Percentiles rank a stretch among this genome's conserved stretches.
phyloP scores from a whole-genome alignment of 1,140 invertebrate species.

The Triops longicaudatus region DNA sequence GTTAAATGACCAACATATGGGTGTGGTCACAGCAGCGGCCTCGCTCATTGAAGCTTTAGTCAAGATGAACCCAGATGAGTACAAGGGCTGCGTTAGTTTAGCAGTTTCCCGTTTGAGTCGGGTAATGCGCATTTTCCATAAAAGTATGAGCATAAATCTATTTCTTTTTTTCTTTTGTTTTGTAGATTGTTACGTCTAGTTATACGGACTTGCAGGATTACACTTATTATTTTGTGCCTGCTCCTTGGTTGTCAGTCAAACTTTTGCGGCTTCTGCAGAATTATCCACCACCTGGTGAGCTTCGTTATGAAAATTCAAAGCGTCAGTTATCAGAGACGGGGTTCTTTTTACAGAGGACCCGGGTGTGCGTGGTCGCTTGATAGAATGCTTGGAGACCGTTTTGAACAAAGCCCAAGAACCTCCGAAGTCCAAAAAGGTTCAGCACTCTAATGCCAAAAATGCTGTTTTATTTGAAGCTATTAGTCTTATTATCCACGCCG shows the following conservation, averaged over 20 bases:
- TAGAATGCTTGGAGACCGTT: constrained; percentile 99
- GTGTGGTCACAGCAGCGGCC: constrained; percentile 96
- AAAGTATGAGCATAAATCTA: too few species aligned
- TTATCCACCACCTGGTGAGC: constrained; percentile 87
- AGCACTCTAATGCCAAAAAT: constrained; percentile 99
- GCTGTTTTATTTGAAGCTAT: constrained; percentile 99
- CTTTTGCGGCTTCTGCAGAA: constrained; percentile 92
- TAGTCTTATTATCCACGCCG: constrained; percentile 98
- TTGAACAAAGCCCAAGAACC: constrained; percentile 99
- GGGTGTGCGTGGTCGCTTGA: constrained; percentile 84
- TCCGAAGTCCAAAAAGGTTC: constrained; percentile 99
- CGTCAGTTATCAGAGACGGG: constrained; percentile 30
- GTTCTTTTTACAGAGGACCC: constrained; percentile 66
- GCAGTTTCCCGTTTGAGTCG: constrained; percentile 93
- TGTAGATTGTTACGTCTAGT: constrained; percentile 89
- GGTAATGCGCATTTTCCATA: constrained; percentile 54
- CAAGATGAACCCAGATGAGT: constrained; percentile 97
- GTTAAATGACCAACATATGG: constrained; percentile 98
- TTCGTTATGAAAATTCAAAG: constrained; percentile 4
- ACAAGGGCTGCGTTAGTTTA: constrained; percentile 96
- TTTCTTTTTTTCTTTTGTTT: not conserved
- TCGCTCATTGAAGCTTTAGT: constrained; percentile 97
- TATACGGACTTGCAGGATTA: constrained; percentile 99
- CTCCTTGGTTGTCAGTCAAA: constrained; percentile 99
- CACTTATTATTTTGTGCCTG: constrained; percentile 99